Evolutionary conservation across 2,797 vertebrate genomes (phyloP).

Genomic region (Adelosebastes latens): DNA sequence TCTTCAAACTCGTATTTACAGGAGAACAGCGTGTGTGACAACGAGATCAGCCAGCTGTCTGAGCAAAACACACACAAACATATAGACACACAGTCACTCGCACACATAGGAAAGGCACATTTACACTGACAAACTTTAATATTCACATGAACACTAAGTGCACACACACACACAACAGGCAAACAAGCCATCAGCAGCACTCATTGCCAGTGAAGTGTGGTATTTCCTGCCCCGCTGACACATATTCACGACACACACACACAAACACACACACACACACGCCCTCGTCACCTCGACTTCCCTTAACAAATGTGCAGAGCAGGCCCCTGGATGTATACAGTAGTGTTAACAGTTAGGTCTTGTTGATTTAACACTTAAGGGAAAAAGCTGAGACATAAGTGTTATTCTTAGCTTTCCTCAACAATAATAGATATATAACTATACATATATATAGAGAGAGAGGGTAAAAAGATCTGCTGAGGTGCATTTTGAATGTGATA

Average conservation of each 20-base stretch:
- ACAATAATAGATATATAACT: constrained; percentile 37
- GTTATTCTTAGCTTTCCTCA: constrained; percentile 53
- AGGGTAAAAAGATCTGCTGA: background rate
- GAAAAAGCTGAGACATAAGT: constrained; percentile 39
- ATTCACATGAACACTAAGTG: background rate
- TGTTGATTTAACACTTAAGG: constrained; percentile 63
- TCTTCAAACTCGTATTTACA: constrained; percentile 64
- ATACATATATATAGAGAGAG: background rate
- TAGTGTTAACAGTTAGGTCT: constrained; percentile 46
- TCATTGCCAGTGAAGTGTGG: constrained; percentile 57
- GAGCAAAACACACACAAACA: constrained; percentile 2
- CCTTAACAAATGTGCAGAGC: constrained; percentile 45
- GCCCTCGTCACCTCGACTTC: constrained; percentile 32
- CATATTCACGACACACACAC: constrained; percentile 30
- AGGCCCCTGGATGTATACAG: constrained; percentile 56
- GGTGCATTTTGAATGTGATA: constrained; percentile 41
- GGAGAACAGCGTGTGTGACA: constrained; percentile 53
- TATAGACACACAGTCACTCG: background rate
- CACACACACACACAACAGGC: background rate
- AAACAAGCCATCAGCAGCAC: constrained; percentile 61
- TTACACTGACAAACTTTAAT: constrained; percentile 9
- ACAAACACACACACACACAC: constrained; percentile 19
- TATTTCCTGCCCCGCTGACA: constrained; percentile 70
- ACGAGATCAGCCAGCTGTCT: constrained; percentile 63
- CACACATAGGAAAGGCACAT: background rate